Base-by-base conservation (phyloP, 2,797 vertebrate species). In the Nothura maculosa region DNA sequence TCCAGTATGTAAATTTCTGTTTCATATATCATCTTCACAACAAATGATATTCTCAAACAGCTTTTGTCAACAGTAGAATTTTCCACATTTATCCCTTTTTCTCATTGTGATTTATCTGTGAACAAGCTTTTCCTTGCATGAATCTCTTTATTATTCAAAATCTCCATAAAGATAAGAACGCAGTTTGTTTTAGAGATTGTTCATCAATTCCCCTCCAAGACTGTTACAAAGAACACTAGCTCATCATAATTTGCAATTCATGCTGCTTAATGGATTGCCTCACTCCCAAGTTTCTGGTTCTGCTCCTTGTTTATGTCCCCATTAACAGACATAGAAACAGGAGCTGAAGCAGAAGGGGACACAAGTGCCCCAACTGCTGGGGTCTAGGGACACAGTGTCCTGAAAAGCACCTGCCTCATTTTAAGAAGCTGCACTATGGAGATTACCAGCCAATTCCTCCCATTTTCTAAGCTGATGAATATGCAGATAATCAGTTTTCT, bases 181-280 rank as follows among this genome's bases (percentile, higher is more conserved):
- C 7, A 28, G 50, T 94, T 93, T 90, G 66, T 90, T 92, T 92
- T 81, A 55, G 69, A 89, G 25, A 47, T 50, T 87, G 28, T 75
- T 85, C 62, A 62, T 90, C 67, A 76, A 1, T 84, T 94, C 81
- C 90, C 6, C 47, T 90, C 55, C 67, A 81, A 78, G 60, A 36
- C 38, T 58, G 25, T 77, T 78, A 38, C n/a, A 73, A 69, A 78
- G 58, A 72, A 72, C 32, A 84, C 42, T 62, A 43, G 9, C 18
- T 92, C 58, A 72, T 88, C 42, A 45, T 42, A 87, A 89, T 85
- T 90, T 90, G 58, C 45, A 91, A 58, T 88, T 86, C 67, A 57
- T 73, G n/a, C 15, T 86, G 77, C 58, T 91, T 83, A 93, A 81
- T 90, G 85, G 24, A 58, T 93, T 80, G 30, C n/a, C 78, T 83